Conservation (phyloP, 2,888 invertebrate genomes). For the Strigamia maritima region DNA sequence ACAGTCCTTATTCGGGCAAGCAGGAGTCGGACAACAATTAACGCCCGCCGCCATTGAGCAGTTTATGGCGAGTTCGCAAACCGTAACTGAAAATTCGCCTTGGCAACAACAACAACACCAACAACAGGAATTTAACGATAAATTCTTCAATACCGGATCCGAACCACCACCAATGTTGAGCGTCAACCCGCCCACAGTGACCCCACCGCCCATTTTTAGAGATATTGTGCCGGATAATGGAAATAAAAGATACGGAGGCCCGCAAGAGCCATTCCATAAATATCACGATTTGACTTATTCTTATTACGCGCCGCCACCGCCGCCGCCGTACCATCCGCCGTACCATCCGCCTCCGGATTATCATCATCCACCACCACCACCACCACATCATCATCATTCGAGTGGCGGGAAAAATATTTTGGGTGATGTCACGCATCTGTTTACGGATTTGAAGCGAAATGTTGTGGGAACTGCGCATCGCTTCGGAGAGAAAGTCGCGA, state of each 20-base stretch:
- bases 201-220: background rate
- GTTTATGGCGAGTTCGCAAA: background rate
- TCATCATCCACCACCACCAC: background rate
- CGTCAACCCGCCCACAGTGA: background rate
- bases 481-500: constrained; percentile 35
- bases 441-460: constrained; percentile 2
- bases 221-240: background rate
- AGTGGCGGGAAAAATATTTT: background rate
- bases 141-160: background rate
- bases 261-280: constrained; percentile 10
- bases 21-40: background rate
- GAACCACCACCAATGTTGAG: background rate
- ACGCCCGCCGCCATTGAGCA: background rate
- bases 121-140: background rate
- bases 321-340: background rate
- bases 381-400: background rate
- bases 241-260: constrained; percentile 37
- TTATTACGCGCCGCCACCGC: constrained; percentile 31
- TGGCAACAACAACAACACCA: background rate
- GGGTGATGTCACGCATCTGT: background rate
- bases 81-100: background rate
- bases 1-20: constrained; percentile 22
- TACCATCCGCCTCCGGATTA: constrained; percentile 5
- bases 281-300: constrained; percentile 17
- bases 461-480: constrained; percentile 35